Percentiles rank a stretch among this genome's conserved stretches.
These are phyloP conservation scores for Daboia siamensis DNA, from an alignment of 2,113 vertebrate genomes.

Conservation along the genomic window DNA sequence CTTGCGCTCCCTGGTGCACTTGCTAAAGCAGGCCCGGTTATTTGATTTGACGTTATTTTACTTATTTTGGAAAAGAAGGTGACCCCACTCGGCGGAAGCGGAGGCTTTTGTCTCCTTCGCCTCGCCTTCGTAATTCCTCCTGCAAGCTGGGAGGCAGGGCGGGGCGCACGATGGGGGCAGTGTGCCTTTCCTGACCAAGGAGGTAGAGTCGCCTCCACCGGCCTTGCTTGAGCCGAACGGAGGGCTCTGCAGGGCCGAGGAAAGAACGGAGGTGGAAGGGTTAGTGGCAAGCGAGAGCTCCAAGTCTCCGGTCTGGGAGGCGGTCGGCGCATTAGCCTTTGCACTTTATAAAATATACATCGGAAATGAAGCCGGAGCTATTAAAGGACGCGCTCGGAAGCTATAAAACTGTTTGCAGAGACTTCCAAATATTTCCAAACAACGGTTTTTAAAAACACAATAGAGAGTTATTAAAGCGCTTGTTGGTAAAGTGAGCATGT, in stretches of 20 bases:
- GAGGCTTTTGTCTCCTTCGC: not conserved
- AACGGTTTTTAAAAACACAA: constrained; percentile 71
- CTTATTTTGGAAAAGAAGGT: not conserved
- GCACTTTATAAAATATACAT: constrained; percentile 50
- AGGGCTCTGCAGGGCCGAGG: rapidly evolving
- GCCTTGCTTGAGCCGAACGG: not conserved
- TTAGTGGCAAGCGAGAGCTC: not conserved
- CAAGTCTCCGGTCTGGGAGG: not conserved
- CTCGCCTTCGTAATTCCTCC: not conserved
- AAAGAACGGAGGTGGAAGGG: not conserved
- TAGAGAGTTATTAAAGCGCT: constrained; percentile 76
- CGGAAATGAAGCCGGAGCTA: constrained; percentile 35
- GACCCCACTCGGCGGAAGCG: not conserved
- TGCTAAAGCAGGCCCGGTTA: not conserved
- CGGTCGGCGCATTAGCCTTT: constrained; percentile 24
- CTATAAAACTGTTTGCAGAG: constrained; percentile 58
- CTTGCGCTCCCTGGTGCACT: constrained; percentile 18
- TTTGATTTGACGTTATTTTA: not conserved
- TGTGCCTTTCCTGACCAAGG: not conserved
- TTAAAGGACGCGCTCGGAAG: constrained; percentile 44
- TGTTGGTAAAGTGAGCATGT: constrained; percentile 76
- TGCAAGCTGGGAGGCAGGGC: not conserved
- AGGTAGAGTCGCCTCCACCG: not conserved
- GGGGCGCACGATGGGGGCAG: not conserved
- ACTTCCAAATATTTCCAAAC: constrained; percentile 75